Evolutionary conservation across 1,140 invertebrate species (phyloP).

Genomic region (Papilio dardanus): DNA sequence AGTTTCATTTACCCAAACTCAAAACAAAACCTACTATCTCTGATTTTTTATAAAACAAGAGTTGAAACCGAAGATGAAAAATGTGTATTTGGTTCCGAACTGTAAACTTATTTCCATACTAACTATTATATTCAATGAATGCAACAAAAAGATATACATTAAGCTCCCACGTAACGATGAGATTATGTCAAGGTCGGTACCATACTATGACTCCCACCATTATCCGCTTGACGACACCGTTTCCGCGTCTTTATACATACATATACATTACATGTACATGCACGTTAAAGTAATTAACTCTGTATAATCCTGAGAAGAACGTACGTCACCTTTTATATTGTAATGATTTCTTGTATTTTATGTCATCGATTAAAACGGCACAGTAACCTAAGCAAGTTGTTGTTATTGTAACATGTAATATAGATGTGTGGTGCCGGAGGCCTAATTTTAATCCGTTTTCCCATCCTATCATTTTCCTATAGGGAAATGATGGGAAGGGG

Average conservation of each 20-base stretch:
- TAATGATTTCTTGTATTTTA: not conserved
- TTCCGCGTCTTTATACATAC: constrained; percentile 58
- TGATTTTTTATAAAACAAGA: no score
- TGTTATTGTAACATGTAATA: not conserved
- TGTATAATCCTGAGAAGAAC: not conserved
- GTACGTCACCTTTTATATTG: not conserved
- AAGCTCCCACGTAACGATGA: constrained; percentile 41
- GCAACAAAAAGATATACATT: not conserved
- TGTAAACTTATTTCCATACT: not conserved
- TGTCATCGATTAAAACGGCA: constrained; percentile 10
- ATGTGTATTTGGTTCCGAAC: no score
- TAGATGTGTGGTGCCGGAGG: no score
- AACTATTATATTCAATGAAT: not conserved
- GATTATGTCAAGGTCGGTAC: constrained; percentile 66
- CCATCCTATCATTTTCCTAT: no score
- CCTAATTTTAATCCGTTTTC: no score
- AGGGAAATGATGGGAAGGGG: no score
- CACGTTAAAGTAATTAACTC: constrained; percentile 26
- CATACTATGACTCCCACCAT: constrained; percentile 48
- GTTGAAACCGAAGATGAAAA: no score
- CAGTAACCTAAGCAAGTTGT: not conserved
- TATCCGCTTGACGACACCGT: constrained; percentile 62
- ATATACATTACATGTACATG: not conserved
- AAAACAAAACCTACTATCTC: no score
- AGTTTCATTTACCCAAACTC: no score